Evolutionary conservation across 2,113 vertebrate species (phyloP).

Genomic region (Daboia siamensis): DNA sequence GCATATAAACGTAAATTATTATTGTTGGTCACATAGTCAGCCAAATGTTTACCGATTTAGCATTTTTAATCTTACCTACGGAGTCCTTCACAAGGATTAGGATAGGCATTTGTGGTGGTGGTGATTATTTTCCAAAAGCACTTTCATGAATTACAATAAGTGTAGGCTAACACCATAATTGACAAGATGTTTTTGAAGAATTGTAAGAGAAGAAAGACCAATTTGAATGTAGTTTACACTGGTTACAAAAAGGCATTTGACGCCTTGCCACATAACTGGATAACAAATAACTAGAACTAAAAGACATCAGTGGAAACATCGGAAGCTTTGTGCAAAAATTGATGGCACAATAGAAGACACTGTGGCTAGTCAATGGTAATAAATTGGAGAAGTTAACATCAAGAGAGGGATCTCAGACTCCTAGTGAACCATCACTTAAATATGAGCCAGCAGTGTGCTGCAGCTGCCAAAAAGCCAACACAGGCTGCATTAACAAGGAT

Average conservation of each 20-base stretch:
- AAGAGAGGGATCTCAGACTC: not conserved
- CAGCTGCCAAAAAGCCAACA: no score
- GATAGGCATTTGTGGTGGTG: not conserved
- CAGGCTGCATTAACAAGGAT: no score
- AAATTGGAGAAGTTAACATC: not conserved
- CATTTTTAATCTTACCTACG: not conserved
- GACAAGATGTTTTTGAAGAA: not conserved
- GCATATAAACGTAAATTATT: not conserved
- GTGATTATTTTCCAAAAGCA: not conserved
- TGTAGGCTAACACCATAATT: not conserved
- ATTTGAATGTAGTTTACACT: not conserved
- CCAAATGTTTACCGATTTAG: not conserved
- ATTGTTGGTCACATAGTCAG: not conserved
- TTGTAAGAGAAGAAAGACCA: not conserved
- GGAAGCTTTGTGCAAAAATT: not conserved
- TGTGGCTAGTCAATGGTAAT: not conserved
- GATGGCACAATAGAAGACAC: not conserved
- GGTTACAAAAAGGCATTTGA: not conserved
- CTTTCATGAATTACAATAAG: not conserved
- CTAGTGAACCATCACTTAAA: no score
- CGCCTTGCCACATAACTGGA: not conserved
- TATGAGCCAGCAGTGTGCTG: no score
- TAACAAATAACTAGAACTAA: not conserved
- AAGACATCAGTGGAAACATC: not conserved
- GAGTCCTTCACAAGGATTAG: not conserved